phyloP scores from a whole-genome alignment of 2,888 invertebrate species.

The Aleiodes alternator region DNA sequence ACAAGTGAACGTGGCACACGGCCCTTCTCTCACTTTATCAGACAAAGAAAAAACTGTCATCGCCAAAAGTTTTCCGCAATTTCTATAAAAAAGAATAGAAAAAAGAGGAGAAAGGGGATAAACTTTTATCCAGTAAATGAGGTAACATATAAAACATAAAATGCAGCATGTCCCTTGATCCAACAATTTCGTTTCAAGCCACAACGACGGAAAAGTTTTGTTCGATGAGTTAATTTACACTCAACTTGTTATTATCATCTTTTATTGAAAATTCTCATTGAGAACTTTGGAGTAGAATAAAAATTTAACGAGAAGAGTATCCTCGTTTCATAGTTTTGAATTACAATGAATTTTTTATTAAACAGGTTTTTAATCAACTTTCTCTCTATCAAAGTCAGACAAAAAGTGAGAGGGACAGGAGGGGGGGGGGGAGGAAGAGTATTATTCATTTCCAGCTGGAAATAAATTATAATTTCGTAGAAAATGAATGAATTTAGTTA shows the following conservation, averaged over 20 bases:
- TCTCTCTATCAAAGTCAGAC: too few species aligned
- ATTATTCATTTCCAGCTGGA: too few species aligned
- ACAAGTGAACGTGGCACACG: constrained; percentile 20
- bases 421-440: too few species aligned
- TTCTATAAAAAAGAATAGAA: neutral
- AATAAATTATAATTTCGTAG: too few species aligned
- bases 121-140: constrained; percentile 22
- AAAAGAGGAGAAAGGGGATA: neutral
- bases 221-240: constrained; percentile 51
- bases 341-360: too few species aligned
- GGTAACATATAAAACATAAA: constrained; percentile 42
- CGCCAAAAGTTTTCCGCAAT: constrained; percentile 42
- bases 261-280: constrained; percentile 57
- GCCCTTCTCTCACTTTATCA: neutral
- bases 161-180: constrained; percentile 40
- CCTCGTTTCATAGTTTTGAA: neutral
- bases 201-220: constrained; percentile 40
- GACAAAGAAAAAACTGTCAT: constrained; percentile 40
- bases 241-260: constrained; percentile 54
- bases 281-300: constrained; percentile 15
- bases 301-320: constrained; percentile 8
- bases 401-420: too few species aligned
- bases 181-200: neutral
- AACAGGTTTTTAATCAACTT: too few species aligned
- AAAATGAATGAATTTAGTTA: too few species aligned